phyloP scores from a whole-genome alignment of 2,797 vertebrate species.

The Selene dorsalis region DNA sequence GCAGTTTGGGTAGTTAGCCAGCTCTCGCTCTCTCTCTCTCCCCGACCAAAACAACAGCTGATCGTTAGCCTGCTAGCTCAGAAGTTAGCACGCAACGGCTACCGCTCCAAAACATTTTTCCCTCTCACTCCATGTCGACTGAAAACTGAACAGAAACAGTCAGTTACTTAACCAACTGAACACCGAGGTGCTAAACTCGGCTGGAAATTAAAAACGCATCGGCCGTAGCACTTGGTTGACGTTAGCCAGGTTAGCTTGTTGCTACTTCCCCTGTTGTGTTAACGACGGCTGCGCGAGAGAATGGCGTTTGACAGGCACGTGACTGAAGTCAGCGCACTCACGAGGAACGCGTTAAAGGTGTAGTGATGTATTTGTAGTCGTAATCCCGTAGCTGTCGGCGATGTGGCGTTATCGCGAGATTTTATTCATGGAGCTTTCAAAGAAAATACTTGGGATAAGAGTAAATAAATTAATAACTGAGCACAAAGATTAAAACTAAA shows the following conservation, averaged over 20 bases:
- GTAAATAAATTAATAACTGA: too few species aligned
- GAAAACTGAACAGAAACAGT: neutral
- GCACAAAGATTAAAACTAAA: too few species aligned
- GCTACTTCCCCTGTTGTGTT: slow-evolving; percentile 66
- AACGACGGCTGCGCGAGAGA: slow-evolving; percentile 65
- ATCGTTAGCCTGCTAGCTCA: slow-evolving; percentile 69
- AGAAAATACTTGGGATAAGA: neutral
- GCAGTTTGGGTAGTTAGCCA: slow-evolving; percentile 12
- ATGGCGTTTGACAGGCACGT: slow-evolving; percentile 74
- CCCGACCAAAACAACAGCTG: slow-evolving; percentile 76
- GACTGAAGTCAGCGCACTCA: slow-evolving; percentile 63
- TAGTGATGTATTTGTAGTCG: slow-evolving; percentile 17
- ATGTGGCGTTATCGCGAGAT: slow-evolving; percentile 15
- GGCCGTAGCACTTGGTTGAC: neutral
- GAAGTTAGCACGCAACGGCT: slow-evolving; percentile 56
- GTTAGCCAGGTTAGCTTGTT: slow-evolving; percentile 46
- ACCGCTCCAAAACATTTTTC: slow-evolving; percentile 22
- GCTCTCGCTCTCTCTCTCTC: neutral
- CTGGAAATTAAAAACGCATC: accelerated
- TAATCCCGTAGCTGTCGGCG: neutral
- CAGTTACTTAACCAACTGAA: accelerated
- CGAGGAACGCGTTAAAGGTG: slow-evolving; percentile 76
- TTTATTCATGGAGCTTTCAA: neutral
- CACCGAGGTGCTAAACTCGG: accelerated
- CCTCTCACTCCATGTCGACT: neutral